phyloP scores from a whole-genome alignment of 2,113 vertebrate species.

The Okapia johnstoni region DNA sequence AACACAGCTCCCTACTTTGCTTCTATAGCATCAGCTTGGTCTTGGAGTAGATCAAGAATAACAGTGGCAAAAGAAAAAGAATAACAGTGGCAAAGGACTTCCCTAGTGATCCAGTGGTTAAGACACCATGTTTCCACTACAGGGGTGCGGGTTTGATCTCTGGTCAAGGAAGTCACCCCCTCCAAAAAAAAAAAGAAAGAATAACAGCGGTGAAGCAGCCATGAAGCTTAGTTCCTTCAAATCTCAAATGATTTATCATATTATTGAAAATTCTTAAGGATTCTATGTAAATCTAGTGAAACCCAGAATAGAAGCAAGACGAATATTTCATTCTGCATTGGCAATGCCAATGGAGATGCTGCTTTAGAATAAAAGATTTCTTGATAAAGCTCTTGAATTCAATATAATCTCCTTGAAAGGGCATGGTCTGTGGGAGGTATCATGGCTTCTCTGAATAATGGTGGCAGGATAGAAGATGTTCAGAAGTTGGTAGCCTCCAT shows the following conservation, averaged over 20 bases:
- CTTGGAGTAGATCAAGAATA: constrained; percentile 93
- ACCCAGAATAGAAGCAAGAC: constrained; percentile 83
- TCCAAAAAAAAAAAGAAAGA: not conserved
- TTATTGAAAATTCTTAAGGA: constrained; percentile 88
- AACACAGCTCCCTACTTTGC: constrained; percentile 85
- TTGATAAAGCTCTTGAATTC: constrained; percentile 85
- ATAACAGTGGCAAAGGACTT: not conserved
- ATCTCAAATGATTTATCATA: constrained; percentile 89
- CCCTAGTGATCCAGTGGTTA: not conserved
- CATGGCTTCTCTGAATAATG: constrained; percentile 88
- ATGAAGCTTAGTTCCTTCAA: constrained; percentile 90
- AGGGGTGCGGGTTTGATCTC: not conserved
- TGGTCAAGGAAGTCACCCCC: not conserved
- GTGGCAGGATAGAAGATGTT: constrained; percentile 85
- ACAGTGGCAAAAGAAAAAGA: not conserved
- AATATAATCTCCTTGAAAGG: constrained; percentile 91
- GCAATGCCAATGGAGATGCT: constrained; percentile 82
- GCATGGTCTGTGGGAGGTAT: constrained; percentile 88
- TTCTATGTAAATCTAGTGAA: constrained; percentile 89
- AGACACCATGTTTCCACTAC: not conserved
- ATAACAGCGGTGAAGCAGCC: constrained; percentile 71
- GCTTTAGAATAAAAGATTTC: constrained; percentile 85
- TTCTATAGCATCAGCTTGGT: constrained; percentile 94
- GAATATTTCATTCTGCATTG: constrained; percentile 77
- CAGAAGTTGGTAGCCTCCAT: constrained; percentile 84